Evolutionary conservation across 2,888 invertebrate genomes (phyloP).

Genomic region (Celastrina argiolus): DNA sequence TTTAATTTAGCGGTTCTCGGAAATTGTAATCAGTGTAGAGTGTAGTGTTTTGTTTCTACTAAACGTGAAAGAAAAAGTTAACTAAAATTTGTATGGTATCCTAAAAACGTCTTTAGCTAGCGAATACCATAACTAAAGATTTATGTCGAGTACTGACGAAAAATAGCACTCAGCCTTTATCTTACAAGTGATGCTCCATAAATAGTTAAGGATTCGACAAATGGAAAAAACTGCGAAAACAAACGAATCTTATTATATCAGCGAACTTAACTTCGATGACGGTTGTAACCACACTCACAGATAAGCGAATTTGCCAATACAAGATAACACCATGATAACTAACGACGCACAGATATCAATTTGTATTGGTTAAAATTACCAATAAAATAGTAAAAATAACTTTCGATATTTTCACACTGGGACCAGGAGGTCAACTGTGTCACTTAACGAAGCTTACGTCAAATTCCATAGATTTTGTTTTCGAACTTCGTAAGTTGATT

Average conservation of each 20-base stretch:
- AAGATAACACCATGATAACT: conserved; percentile 33
- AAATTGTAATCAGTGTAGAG: background rate
- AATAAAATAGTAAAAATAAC: background rate
- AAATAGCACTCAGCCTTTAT: background rate
- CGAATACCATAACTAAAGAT: no score
- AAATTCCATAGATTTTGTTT: no score
- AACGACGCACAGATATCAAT: conserved; percentile 24
- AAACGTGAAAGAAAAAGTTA: no score
- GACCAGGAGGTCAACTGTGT: no score
- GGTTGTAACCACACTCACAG: conserved; percentile 29
- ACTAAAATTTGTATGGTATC: no score
- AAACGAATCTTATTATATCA: conserved; percentile 18
- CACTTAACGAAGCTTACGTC: no score
- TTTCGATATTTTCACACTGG: background rate
- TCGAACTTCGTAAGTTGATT: no score
- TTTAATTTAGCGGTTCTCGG: background rate
- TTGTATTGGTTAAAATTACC: background rate
- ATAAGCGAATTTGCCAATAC: conserved; percentile 37
- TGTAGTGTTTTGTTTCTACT: no score
- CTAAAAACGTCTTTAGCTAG: no score
- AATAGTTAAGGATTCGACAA: background rate
- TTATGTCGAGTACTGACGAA: no score
- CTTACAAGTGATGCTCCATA: background rate
- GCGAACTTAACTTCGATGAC: conserved; percentile 29
- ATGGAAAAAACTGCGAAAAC: background rate